A percentile compares a stretch with the other conserved stretches of the same genome.
Evolutionary conservation across 1,140 invertebrate genomes (phyloP).

Genomic region (Olivierus martensii): DNA sequence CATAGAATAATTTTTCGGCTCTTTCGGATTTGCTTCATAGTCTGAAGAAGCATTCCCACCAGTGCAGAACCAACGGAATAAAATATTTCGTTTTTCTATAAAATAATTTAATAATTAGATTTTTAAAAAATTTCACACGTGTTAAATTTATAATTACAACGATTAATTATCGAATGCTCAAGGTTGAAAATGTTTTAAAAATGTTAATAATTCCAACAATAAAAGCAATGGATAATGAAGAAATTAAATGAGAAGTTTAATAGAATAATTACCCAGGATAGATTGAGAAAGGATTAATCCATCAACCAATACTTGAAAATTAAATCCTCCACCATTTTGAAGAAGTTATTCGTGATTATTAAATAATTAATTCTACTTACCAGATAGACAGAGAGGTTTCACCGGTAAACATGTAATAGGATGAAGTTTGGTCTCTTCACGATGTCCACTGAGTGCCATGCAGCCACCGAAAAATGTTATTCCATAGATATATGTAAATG

Average conservation of each 20-base stretch:
- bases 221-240: too few relatives aligned
- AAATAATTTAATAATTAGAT: slow-evolving; percentile 11
- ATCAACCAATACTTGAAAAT: too few relatives aligned
- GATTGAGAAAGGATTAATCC: too few relatives aligned
- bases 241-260: too few relatives aligned
- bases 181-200: too few relatives aligned
- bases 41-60: slow-evolving; percentile 39
- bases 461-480: slow-evolving; percentile 85
- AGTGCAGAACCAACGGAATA: slow-evolving; percentile 62
- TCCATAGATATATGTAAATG: slow-evolving; percentile 87
- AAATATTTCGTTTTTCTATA: slow-evolving; percentile 54
- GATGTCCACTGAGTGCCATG: slow-evolving; percentile 74
- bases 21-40: slow-evolving; percentile 47
- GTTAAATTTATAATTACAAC: too few relatives aligned
- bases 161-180: too few relatives aligned
- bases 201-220: too few relatives aligned
- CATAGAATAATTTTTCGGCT: slow-evolving; percentile 73
- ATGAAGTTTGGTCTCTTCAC: slow-evolving; percentile 68
- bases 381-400: slow-evolving; percentile 36
- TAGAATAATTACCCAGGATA: too few relatives aligned
- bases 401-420: slow-evolving; percentile 47
- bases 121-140: too few relatives aligned
- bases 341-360: not conserved
- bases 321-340: too few relatives aligned
- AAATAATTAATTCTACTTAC: slow-evolving; percentile 33